Percentiles rank a stretch among this genome's conserved stretches.
These are phyloP conservation scores for Epicauta chinensis DNA, from an alignment of 1,140 invertebrate species.

Conservation along the genomic window DNA sequence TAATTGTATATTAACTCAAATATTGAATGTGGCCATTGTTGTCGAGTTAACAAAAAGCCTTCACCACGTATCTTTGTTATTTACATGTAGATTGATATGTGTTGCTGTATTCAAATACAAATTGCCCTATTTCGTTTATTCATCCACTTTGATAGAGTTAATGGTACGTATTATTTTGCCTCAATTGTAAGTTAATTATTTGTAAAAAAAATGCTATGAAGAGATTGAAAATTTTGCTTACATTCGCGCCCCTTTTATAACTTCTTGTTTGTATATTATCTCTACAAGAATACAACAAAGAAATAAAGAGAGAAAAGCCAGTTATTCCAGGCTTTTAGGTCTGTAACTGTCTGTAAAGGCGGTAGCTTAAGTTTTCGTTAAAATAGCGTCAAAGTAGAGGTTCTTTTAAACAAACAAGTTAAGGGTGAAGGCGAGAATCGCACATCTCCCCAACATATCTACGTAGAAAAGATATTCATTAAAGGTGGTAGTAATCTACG, in stretches of 20 bases:
- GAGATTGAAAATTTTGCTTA: too few species aligned
- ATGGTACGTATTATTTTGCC: constrained; percentile 15
- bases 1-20: too few species aligned
- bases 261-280: too few species aligned
- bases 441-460: too few species aligned
- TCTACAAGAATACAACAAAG: background rate
- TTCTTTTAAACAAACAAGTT: too few species aligned
- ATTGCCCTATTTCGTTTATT: constrained; percentile 3
- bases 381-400: background rate
- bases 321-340: constrained; percentile 7
- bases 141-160: constrained; percentile 8
- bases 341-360: background rate
- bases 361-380: constrained; percentile 1
- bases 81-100: too few species aligned
- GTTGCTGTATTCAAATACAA: background rate
- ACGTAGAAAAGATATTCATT: constrained; percentile 14
- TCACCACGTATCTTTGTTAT: too few species aligned
- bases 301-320: constrained; percentile 2
- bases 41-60: too few species aligned
- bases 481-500: constrained; percentile 21
- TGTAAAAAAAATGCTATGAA: too few species aligned
- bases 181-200: constrained; percentile 12
- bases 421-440: too few species aligned
- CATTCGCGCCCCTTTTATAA: too few species aligned
- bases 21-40: too few species aligned